phyloP scores from a whole-genome alignment of 2,797 vertebrate species.

The Channa striata region DNA sequence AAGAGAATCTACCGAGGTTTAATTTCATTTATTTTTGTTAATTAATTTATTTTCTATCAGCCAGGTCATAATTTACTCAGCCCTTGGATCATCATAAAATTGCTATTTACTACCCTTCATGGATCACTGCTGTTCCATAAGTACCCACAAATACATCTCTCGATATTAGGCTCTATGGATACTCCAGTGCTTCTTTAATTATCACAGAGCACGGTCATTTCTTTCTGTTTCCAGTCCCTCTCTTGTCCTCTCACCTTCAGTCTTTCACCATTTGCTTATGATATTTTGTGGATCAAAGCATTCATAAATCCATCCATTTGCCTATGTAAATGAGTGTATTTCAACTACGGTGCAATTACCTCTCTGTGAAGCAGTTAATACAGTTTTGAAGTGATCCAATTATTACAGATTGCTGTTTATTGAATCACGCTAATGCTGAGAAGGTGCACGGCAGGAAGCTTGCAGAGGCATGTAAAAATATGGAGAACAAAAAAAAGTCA shows the following conservation, averaged over 20 bases:
- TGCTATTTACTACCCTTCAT: conserved; percentile 11
- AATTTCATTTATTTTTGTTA: not conserved
- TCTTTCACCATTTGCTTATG: conserved; percentile 28
- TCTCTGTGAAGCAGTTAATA: conserved; percentile 55
- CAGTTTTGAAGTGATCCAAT: conserved; percentile 63
- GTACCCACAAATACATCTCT: conserved; percentile 34
- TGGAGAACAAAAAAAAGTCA: not conserved
- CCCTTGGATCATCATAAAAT: conserved; percentile 21
- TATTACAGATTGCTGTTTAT: conserved; percentile 57
- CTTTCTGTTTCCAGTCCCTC: not conserved
- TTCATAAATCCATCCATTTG: conserved; percentile 57
- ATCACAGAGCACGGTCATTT: not conserved
- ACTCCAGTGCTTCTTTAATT: not conserved
- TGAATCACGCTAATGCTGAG: conserved; percentile 51
- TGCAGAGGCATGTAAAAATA: not conserved
- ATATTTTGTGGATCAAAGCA: conserved; percentile 53
- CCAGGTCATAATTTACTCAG: conserved; percentile 14
- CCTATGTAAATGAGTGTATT: conserved; percentile 60
- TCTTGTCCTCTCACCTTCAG: not conserved
- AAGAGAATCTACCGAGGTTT: not conserved
- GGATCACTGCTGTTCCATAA: conserved; percentile 26
- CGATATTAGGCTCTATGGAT: conserved; percentile 18
- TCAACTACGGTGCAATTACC: conserved; percentile 63
- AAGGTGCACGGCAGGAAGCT: conserved; percentile 34
- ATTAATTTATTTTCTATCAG: conserved; percentile 16